Evolutionary conservation across 2,888 invertebrate genomes (phyloP).

Genomic region (Griposia aprilina): DNA sequence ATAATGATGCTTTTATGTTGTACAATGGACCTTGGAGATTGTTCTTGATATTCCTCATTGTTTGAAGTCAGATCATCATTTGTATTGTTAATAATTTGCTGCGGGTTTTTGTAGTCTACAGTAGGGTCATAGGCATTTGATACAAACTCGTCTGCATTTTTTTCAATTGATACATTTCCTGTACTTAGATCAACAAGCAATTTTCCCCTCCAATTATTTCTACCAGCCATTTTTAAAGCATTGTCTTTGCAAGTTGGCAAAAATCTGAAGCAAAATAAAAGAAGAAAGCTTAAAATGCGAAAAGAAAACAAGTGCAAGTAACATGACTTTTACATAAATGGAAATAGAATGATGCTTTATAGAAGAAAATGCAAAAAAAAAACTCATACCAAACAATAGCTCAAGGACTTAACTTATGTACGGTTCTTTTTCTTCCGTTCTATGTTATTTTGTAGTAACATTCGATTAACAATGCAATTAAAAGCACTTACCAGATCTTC

Average conservation of each 20-base stretch:
- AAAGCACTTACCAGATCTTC: conserved; percentile 1
- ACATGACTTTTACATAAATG: background rate
- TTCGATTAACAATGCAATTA: conserved; percentile 3
- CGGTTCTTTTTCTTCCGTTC: conserved; percentile 4
- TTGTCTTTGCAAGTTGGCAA: conserved; percentile 3
- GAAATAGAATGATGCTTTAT: conserved; percentile 1
- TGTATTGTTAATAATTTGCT: conserved; percentile 1
- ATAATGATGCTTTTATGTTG: conserved; percentile 3
- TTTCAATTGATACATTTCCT: conserved; percentile 3
- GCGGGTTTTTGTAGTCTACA: conserved; percentile 4
- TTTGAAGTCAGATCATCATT: background rate
- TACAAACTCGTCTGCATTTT: background rate
- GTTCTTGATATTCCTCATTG: conserved; percentile 4
- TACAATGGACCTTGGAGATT: conserved; percentile 3
- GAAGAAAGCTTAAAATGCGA: conserved; percentile 3
- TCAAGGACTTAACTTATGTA: conserved; percentile 9
- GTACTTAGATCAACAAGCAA: conserved; percentile 3
- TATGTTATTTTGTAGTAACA: conserved; percentile 9
- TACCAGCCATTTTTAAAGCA: conserved; percentile 3
- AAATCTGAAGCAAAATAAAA: conserved; percentile 3
- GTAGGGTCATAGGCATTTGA: conserved; percentile 1
- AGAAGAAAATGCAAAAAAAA: conserved; percentile 9
- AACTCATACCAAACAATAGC: conserved; percentile 8
- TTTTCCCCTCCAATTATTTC: conserved; percentile 2
- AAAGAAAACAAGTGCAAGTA: background rate